Conservation (phyloP, 2,797 vertebrate species). For the Harpagifer antarcticus region DNA sequence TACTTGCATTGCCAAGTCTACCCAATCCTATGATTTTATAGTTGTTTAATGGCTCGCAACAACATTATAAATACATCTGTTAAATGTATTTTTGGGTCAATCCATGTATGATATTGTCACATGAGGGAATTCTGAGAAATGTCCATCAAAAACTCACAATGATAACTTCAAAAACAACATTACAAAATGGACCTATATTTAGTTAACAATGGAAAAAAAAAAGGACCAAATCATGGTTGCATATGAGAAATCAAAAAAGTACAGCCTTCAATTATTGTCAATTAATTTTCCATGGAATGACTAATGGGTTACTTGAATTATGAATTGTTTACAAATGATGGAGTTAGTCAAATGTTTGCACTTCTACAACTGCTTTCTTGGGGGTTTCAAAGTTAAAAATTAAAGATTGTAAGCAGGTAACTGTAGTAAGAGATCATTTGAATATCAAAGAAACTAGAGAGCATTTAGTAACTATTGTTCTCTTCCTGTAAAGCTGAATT, state of each 20-base stretch:
- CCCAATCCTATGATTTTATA: conserved; percentile 27
- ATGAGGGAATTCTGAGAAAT: not conserved
- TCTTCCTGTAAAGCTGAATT: not conserved
- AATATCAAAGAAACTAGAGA: not conserved
- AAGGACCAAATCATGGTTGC: not conserved
- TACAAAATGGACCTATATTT: not conserved
- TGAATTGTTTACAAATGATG: not conserved
- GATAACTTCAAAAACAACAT: not conserved
- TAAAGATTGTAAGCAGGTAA: not conserved
- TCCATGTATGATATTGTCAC: not conserved
- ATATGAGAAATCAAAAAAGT: not conserved
- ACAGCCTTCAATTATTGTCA: not conserved
- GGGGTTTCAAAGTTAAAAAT: not conserved
- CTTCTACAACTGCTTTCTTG: not conserved
- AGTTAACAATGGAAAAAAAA: not conserved
- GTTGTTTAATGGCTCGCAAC: not conserved
- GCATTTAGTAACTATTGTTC: not conserved
- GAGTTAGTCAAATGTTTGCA: not conserved
- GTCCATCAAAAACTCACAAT: not conserved
- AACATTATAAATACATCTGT: not conserved
- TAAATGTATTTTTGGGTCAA: not conserved
- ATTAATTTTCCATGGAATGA: not conserved
- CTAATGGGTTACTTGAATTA: not conserved
- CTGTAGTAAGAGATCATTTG: no score
- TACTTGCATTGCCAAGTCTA: conserved; percentile 71